These are phyloP conservation scores for Leucoraja ocellata DNA, from an alignment of 2,797 vertebrate genomes.

Conservation along the genomic window DNA sequence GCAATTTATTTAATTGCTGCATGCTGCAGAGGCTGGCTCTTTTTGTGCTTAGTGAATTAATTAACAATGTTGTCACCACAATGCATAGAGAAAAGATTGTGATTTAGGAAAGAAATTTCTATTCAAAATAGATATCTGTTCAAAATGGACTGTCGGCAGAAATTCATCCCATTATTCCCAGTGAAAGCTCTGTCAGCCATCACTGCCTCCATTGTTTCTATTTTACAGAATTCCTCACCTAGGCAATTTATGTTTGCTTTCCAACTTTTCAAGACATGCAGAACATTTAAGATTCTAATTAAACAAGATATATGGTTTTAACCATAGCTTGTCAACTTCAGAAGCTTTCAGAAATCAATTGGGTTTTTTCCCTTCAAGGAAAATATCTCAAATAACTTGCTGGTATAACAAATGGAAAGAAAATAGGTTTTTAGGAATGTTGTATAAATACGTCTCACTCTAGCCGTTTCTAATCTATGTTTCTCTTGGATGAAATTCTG, in stretches of 20 bases:
- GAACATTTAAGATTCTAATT: background rate
- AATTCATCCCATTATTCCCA: background rate
- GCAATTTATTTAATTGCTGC: slow-evolving; percentile 13
- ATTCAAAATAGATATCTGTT: background rate
- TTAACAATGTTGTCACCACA: slow-evolving; percentile 2
- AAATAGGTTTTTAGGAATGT: background rate
- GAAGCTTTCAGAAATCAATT: background rate
- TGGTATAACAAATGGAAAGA: background rate
- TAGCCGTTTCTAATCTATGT: background rate
- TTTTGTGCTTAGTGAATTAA: background rate
- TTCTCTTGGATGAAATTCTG: background rate
- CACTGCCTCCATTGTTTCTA: background rate
- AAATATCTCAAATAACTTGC: background rate
- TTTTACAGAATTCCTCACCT: background rate
- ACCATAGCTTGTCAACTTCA: background rate
- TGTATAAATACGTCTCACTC: background rate
- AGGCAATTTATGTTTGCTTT: background rate
- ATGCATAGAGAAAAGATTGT: background rate
- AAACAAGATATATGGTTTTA: background rate
- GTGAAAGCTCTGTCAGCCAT: background rate
- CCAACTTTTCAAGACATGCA: background rate
- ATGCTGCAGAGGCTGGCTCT: background rate
- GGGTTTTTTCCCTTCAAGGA: background rate
- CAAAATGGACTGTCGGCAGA: background rate
- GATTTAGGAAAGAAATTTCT: background rate